Conservation (phyloP, 2,797 vertebrate genomes). For the Argentina silus region DNA sequence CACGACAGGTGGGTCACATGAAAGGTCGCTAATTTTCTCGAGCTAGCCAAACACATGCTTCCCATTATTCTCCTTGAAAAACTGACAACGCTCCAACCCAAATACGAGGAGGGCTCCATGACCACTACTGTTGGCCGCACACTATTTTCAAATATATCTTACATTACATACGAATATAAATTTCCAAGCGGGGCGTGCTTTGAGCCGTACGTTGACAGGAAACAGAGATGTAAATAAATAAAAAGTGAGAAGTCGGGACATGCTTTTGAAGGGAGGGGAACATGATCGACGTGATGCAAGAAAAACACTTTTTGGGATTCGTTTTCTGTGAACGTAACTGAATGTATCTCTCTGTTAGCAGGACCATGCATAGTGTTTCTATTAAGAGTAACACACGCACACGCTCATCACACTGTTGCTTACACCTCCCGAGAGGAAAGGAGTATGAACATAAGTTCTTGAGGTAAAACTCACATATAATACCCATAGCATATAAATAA, state of each 20-base stretch:
- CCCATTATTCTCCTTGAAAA: conserved; percentile 85
- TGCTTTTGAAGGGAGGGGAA: conserved; percentile 32
- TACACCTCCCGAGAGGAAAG: conserved; percentile 7
- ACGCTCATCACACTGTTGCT: background rate
- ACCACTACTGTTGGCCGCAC: conserved; percentile 63
- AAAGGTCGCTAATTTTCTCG: conserved; percentile 84
- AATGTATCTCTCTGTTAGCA: conserved; percentile 17
- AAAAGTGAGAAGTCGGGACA: conserved; percentile 46
- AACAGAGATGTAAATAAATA: conserved; percentile 65
- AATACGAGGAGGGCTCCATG: conserved; percentile 54
- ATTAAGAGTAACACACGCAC: conserved; percentile 14
- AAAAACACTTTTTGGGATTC: conserved; percentile 42
- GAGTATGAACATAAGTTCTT: conserved; percentile 16
- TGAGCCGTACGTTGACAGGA: conserved; percentile 50
- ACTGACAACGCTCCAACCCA: conserved; percentile 80
- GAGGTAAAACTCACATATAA: conserved; percentile 66
- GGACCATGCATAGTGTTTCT: conserved; percentile 22
- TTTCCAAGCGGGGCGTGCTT: conserved; percentile 47
- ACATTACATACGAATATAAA: conserved; percentile 62
- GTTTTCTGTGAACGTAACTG: conserved; percentile 31
- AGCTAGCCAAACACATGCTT: conserved; percentile 85
- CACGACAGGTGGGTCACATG: conserved; percentile 89
- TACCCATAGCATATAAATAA: conserved; percentile 68
- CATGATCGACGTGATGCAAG: conserved; percentile 46
- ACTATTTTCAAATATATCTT: conserved; percentile 69